Conservation (phyloP, 2,113 vertebrate genomes). For the Anseranas semipalmata region DNA sequence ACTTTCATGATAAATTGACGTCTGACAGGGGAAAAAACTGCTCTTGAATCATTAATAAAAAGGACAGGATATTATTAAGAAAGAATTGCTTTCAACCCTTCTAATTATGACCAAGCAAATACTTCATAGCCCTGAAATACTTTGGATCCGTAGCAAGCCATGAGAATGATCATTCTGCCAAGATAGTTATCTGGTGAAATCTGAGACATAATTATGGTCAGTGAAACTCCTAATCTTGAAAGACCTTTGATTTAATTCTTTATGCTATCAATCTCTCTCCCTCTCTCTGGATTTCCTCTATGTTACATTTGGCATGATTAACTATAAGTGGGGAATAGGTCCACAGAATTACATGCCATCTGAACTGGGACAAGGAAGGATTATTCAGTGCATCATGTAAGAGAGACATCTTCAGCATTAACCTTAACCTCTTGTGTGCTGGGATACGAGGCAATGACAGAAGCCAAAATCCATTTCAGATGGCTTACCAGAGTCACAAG, state of each 20-base stretch:
- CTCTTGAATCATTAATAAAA: constrained; percentile 8
- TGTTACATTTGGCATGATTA: not conserved
- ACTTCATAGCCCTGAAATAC: not conserved
- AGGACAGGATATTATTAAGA: not conserved
- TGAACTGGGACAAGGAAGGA: not conserved
- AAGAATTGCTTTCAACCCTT: constrained; percentile 23
- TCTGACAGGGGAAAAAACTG: not conserved
- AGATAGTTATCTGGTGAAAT: constrained; percentile 17
- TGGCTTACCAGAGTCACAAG: not conserved
- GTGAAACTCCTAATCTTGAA: constrained; percentile 33
- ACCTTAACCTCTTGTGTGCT: not conserved
- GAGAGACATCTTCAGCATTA: fast-evolving
- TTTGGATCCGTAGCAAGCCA: not conserved
- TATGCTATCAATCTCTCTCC: not conserved
- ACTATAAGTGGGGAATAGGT: not conserved
- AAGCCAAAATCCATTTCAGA: not conserved
- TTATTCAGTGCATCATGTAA: not conserved
- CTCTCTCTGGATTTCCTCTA: not conserved
- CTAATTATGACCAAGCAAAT: constrained; percentile 4
- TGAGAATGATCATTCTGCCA: not conserved
- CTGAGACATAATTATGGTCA: constrained; percentile 8
- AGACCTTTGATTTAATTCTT: constrained; percentile 6
- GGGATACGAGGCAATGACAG: not conserved
- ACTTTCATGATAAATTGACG: not conserved
- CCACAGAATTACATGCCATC: not conserved